Base-by-base conservation (phyloP, 2,113 vertebrate species). In the Zosterops borbonicus region DNA sequence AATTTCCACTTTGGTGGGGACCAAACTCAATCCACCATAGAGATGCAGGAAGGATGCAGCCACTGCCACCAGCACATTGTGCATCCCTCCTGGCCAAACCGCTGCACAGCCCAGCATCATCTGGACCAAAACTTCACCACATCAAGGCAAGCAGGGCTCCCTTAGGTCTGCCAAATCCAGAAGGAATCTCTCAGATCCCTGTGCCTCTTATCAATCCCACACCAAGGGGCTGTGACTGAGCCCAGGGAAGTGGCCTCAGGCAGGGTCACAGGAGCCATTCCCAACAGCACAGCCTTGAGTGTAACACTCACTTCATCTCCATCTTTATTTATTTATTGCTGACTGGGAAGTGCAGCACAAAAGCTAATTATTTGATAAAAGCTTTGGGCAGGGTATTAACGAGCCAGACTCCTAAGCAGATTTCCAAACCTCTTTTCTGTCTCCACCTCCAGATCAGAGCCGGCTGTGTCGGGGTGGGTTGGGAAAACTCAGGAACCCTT, bases 361-460 rank as follows among this genome's bases (percentile, higher is more conserved):
- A 75, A 89, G 87, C 73, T 58, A 79, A 92, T 87, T 92, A 92
- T 92, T 84, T 64, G 87, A 88, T 92, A 65, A 91, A 95, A 96
- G 82, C 80, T 88, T 80, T 78, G 67, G 79, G 91, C 53, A 82
- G 60, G 64, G 65, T 80, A 88, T 65, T 89, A 92, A 83, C 28
- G 44, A 96, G 89, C 80, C 90, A 88, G 94, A 77, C 93, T 81
- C 75, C 33, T 41, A 76, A 64, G 63, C 82, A 67, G 55, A 77
- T 69, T 93, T 89, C 42, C 60, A 37, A 91, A 78, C 74, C 81
- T 86, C 64, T 83, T 78, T 65, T 84, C 80, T 67, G 75, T 71
- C 89, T 60, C 94, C 0, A 5, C 70, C 79, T 64, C 55, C 63
- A 63, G 74, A 74, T 59, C 9, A 0, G 76, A 75, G 85, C 56